These are phyloP conservation scores for Ctena decussata DNA, from an alignment of 2,888 invertebrate genomes.

Conservation along the genomic window DNA sequence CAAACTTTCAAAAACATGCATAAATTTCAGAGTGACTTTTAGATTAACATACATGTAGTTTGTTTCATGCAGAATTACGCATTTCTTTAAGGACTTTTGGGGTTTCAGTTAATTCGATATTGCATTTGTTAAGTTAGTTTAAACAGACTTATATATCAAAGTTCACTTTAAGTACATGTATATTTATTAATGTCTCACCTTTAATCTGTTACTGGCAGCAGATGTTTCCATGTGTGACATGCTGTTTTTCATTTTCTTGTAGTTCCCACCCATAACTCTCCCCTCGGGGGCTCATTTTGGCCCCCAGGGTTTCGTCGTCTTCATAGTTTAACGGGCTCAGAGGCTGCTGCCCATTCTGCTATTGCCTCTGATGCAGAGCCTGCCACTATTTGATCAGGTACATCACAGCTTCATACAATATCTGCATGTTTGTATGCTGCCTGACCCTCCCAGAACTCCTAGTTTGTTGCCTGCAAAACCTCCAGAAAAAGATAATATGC, in stretches of 20 bases:
- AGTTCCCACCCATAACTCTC: slow-evolving; percentile 72
- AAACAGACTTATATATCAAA: no score
- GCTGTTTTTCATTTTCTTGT: slow-evolving; percentile 34
- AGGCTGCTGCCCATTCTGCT: slow-evolving; percentile 18
- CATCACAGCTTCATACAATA: neutral
- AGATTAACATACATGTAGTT: no score
- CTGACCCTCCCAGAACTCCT: neutral
- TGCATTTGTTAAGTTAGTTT: no score
- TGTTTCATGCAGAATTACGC: no score
- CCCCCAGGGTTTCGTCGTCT: slow-evolving; percentile 75
- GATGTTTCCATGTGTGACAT: neutral
- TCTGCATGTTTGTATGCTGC: neutral
- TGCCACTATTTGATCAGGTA: slow-evolving; percentile 2
- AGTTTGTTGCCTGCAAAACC: neutral
- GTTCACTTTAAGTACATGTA: no score
- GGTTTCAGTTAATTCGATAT: no score
- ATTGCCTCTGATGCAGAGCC: neutral
- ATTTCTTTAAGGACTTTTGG: no score
- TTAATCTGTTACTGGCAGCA: no score
- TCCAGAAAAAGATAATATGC: neutral
- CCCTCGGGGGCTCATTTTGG: slow-evolving; percentile 75
- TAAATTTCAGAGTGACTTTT: no score
- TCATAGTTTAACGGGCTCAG: slow-evolving; percentile 63
- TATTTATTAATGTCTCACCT: no score
- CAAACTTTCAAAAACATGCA: no score